phyloP scores from a whole-genome alignment of 2,797 vertebrate species.

The Monodelphis domestica region DNA sequence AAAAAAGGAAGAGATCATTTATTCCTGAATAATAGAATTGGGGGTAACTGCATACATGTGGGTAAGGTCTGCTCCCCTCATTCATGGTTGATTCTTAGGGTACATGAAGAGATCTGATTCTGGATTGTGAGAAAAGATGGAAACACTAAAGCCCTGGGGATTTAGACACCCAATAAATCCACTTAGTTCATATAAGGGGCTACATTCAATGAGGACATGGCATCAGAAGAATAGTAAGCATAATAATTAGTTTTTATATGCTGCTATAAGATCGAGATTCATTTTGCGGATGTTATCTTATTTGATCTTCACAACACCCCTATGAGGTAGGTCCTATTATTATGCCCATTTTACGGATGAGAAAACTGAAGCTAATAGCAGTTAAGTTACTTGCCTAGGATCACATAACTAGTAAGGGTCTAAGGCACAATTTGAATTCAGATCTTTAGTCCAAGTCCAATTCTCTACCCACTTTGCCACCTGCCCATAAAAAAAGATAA shows the following conservation, averaged over 20 bases:
- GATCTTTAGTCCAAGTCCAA: background rate
- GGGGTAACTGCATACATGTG: background rate
- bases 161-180: background rate
- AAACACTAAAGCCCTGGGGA: background rate
- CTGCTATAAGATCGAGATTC: background rate
- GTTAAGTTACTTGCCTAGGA: background rate
- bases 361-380: background rate
- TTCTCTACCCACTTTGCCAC: background rate
- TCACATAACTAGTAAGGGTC: background rate
- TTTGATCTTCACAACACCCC: background rate
- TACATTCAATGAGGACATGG: background rate
- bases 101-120: background rate
- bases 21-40: background rate
- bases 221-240: background rate
- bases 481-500: background rate
- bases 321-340: background rate
- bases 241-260: background rate
- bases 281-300: background rate
- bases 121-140: background rate
- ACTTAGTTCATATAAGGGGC: background rate
- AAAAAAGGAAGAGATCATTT: background rate
- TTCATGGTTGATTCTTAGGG: background rate
- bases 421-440: background rate
- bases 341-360: background rate
- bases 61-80: background rate